These are phyloP conservation scores for Microtus pennsylvanicus DNA, from an alignment of 2,113 vertebrate genomes.

Conservation along the genomic window DNA sequence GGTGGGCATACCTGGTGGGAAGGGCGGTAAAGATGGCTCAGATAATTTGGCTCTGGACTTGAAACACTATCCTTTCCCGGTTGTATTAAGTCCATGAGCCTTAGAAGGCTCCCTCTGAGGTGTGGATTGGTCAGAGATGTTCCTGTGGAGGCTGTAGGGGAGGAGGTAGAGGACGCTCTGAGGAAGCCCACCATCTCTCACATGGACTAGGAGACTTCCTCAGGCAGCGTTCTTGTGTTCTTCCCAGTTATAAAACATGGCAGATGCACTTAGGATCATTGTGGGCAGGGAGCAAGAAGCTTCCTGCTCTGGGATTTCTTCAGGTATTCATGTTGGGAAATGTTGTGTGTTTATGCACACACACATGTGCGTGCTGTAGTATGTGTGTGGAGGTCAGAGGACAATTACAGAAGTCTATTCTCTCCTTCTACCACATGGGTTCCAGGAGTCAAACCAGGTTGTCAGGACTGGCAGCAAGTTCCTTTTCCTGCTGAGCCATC, in stretches of 20 bases:
- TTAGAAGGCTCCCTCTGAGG: background rate
- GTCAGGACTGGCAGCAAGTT: background rate
- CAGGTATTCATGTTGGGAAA: conserved; percentile 34
- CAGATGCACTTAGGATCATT: background rate
- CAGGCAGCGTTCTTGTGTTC: background rate
- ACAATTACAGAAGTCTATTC: background rate
- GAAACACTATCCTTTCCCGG: background rate
- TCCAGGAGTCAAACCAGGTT: background rate
- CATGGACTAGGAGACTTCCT: background rate
- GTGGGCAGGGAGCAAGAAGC: background rate
- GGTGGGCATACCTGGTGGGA: background rate
- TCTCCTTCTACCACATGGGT: no score
- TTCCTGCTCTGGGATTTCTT: conserved; percentile 45
- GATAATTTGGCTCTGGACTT: background rate
- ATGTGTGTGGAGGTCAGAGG: background rate
- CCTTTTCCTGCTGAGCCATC: background rate
- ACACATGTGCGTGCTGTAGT: background rate
- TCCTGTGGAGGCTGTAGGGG: background rate
- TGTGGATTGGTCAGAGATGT: background rate
- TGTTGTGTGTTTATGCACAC: background rate
- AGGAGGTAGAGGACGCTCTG: background rate
- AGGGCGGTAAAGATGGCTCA: background rate
- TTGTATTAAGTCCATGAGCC: no score
- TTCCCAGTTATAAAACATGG: background rate
- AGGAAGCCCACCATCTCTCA: background rate